Percentiles rank a stretch among this genome's conserved stretches.
phyloP scores from a whole-genome alignment of 1,140 invertebrate species.

The Meloidogyne hapla region DNA sequence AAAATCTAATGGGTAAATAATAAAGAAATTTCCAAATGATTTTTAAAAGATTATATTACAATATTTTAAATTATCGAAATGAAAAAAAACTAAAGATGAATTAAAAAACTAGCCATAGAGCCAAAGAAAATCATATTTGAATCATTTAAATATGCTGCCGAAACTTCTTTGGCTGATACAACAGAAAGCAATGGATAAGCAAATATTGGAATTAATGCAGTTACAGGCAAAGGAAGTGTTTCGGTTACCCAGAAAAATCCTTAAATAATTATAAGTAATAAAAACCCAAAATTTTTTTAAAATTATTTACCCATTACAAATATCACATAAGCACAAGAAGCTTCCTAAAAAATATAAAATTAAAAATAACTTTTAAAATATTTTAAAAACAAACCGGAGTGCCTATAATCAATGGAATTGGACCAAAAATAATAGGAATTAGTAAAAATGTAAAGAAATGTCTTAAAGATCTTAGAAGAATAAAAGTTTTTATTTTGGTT shows the following conservation, averaged over 20 bases:
- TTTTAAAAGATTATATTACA: too few species aligned
- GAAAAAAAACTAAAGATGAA: neutral
- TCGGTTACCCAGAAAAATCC: slow-evolving; percentile 65
- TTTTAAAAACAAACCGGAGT: neutral
- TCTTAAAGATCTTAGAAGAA: neutral
- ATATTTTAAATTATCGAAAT: too few species aligned
- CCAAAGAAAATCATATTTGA: slow-evolving; percentile 70
- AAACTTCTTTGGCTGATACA: slow-evolving; percentile 57
- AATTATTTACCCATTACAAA: slow-evolving; percentile 43
- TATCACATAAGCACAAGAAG: slow-evolving; percentile 53
- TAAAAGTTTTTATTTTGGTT: neutral
- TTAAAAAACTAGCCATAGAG: slow-evolving; percentile 75
- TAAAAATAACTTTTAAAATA: slow-evolving; percentile 13
- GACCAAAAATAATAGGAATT: neutral
- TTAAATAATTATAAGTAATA: too few species aligned
- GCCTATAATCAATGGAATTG: neutral
- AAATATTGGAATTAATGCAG: slow-evolving; percentile 65
- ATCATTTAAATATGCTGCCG: slow-evolving; percentile 65
- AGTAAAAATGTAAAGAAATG: slow-evolving; percentile 4
- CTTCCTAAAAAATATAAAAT: slow-evolving; percentile 53
- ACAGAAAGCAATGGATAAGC: slow-evolving; percentile 64
- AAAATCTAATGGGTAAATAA: neutral
- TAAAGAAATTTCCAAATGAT: too few species aligned
- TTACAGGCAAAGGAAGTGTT: slow-evolving; percentile 65
- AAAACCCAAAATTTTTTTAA: too few species aligned